A percentile compares a stretch with the other conserved stretches of the same genome.
Conservation (phyloP, 1,140 invertebrate species). For the Drosophila guanche region DNA sequence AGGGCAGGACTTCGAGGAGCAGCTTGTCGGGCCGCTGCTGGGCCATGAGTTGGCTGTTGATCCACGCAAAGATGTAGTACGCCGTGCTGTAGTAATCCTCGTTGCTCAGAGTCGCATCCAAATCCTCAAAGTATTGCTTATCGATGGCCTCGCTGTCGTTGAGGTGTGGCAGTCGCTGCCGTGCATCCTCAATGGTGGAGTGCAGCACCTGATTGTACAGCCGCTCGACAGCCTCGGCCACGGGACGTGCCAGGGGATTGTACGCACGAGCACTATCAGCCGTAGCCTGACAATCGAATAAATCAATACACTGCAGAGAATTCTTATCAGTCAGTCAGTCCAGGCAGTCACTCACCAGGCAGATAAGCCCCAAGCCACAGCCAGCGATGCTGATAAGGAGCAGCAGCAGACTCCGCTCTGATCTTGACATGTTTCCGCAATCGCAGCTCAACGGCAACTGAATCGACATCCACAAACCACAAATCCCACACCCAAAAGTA, state of each 20-base stretch:
- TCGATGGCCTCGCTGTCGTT: constrained; percentile 54
- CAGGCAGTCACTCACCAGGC: constrained; percentile 27
- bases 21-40: constrained; percentile 22
- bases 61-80: constrained; percentile 54
- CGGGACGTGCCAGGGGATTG: background rate
- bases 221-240: constrained; percentile 39
- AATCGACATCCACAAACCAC: constrained; percentile 3
- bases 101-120: constrained; percentile 34
- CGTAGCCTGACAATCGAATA: constrained; percentile 19
- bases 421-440: constrained; percentile 41
- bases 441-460: constrained; percentile 34
- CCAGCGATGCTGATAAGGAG: constrained; percentile 39
- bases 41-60: constrained; percentile 45
- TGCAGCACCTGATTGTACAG: constrained; percentile 57
- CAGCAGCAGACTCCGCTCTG: constrained; percentile 6
- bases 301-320: constrained; percentile 10
- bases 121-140: constrained; percentile 51
- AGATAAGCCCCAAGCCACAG: constrained; percentile 26
- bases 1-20: constrained; percentile 40
- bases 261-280: constrained; percentile 1
- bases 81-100: constrained; percentile 58
- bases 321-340: constrained; percentile 8
- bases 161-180: constrained; percentile 14
- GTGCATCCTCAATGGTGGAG: constrained; percentile 34
- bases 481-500: constrained; percentile 1